Evolutionary conservation across 2,888 invertebrate species (phyloP).

Genomic region (Tenodera sinensis): DNA sequence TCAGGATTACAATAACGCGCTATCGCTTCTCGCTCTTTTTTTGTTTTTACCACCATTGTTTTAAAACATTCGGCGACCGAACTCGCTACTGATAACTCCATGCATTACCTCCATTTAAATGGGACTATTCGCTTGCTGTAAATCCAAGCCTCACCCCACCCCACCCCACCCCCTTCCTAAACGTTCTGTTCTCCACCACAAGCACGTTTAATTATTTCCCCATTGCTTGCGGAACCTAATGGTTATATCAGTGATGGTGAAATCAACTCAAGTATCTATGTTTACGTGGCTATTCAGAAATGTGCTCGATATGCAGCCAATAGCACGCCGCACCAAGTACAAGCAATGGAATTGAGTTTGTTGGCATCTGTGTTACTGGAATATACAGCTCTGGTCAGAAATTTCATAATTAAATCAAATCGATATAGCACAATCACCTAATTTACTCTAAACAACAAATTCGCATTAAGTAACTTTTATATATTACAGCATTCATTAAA

Average conservation of each 20-base stretch:
- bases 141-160: background rate
- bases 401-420: too few species aligned
- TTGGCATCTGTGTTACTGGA: too few species aligned
- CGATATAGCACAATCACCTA: too few species aligned
- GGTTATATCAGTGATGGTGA: background rate
- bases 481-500: too few species aligned
- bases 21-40: background rate
- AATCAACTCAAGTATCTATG: background rate
- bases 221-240: background rate
- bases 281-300: background rate
- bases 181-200: background rate
- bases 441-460: too few species aligned
- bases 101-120: background rate
- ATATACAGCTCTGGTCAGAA: too few species aligned
- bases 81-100: background rate
- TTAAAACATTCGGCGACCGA: background rate
- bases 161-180: background rate
- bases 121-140: background rate
- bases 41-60: background rate
- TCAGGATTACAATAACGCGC: background rate
- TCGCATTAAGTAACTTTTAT: too few species aligned
- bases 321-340: background rate
- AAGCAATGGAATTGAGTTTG: background rate
- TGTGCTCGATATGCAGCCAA: background rate
- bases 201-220: background rate